These are phyloP conservation scores for Bruchidius siliquastri DNA, from an alignment of 2,888 invertebrate genomes.

Conservation along the genomic window DNA sequence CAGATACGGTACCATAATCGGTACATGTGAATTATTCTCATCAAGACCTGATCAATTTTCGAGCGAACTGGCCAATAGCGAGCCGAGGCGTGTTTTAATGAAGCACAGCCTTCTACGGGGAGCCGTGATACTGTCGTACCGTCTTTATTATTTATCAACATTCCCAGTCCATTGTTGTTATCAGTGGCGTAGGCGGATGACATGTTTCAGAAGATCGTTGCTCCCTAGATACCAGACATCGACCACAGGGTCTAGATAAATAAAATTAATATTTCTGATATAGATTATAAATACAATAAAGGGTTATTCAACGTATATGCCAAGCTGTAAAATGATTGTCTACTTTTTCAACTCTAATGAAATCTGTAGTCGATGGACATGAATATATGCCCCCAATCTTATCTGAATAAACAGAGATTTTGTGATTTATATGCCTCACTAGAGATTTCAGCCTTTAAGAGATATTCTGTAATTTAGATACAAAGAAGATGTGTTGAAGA, in stretches of 20 bases:
- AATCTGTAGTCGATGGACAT: no score
- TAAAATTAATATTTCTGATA: no score
- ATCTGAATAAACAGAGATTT: no score
- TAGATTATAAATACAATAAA: no score
- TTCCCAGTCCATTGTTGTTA: not conserved
- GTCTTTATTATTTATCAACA: constrained; percentile 13
- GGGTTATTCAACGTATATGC: no score
- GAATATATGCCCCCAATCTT: no score
- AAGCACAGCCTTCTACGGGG: constrained; percentile 23
- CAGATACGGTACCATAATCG: constrained; percentile 23
- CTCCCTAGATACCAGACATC: not conserved
- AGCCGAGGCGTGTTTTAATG: constrained; percentile 25
- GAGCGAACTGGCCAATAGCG: constrained; percentile 21
- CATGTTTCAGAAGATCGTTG: not conserved
- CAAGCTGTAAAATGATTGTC: no score
- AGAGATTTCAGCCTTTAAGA: no score
- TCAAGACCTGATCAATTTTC: constrained; percentile 23
- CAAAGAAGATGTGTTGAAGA: no score
- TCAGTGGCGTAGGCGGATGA: not conserved
- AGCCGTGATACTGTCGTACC: constrained; percentile 7
- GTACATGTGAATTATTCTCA: constrained; percentile 26
- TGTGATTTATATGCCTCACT: no score
- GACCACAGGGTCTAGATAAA: not conserved
- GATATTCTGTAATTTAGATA: no score
- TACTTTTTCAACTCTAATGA: no score